Conservation (phyloP, 2,888 invertebrate genomes). For the Stegophylla sp. region DNA sequence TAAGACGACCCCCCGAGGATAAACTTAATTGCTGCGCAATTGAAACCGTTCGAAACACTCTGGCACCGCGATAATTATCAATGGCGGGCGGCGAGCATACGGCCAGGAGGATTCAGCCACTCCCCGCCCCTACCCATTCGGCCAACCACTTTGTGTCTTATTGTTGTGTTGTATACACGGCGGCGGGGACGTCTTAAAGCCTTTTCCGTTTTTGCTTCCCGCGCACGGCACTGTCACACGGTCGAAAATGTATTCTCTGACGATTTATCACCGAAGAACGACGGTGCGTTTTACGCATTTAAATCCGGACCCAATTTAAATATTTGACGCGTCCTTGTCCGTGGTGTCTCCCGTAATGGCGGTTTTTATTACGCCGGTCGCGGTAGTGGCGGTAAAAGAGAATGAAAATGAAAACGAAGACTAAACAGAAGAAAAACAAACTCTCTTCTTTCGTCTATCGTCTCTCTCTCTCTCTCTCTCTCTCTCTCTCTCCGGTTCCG, state of each 20-base stretch:
- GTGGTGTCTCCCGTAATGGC: conserved; percentile 36
- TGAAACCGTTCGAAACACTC: neutral
- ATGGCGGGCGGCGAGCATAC: neutral
- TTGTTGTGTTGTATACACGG: neutral
- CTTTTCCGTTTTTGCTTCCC: conserved; percentile 2
- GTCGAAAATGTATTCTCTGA: conserved; percentile 19
- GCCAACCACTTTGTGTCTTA: neutral
- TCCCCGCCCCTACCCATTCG: neutral
- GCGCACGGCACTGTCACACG: conserved; percentile 8
- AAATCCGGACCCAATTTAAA: conserved; percentile 49
- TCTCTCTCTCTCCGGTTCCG: neutral
- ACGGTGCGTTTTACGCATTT: conserved; percentile 39
- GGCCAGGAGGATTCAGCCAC: neutral
- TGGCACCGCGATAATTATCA: neutral
- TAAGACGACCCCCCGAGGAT: neutral
- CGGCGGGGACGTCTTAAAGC: conserved; percentile 33
- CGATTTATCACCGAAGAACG: conserved; percentile 39
- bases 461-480: neutral
- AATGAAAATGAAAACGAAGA: neutral
- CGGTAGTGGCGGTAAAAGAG: neutral
- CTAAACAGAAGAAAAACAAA: conserved; percentile 15
- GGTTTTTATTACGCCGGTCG: conserved; percentile 28
- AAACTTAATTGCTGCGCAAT: neutral
- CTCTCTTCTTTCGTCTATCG: neutral
- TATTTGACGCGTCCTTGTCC: conserved; percentile 32